Conservation (phyloP, 1,140 invertebrate species). For the Bombus superbus region DNA sequence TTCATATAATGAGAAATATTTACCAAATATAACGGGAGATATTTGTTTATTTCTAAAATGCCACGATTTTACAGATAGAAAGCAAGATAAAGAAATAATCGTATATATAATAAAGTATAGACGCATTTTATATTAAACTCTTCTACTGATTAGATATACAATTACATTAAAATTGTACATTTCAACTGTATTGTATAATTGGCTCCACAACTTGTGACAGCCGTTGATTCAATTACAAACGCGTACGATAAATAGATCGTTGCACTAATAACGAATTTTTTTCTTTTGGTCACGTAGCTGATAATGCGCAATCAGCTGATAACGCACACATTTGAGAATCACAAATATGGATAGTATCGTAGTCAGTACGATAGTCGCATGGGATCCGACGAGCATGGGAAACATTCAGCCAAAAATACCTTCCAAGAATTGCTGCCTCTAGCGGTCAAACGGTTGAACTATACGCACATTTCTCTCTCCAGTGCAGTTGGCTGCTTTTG, state of each 20-base stretch:
- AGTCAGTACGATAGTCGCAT: too few relatives aligned
- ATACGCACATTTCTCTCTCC: too few relatives aligned
- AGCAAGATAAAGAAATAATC: conserved; percentile 31
- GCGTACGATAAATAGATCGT: not conserved
- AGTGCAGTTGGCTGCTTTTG: too few relatives aligned
- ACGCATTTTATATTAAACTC: conserved; percentile 54
- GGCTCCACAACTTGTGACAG: not conserved
- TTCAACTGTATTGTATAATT: not conserved
- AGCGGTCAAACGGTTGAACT: too few relatives aligned
- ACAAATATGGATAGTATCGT: rapidly evolving
- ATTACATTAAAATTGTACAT: conserved; percentile 9
- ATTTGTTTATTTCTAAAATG: conserved; percentile 58
- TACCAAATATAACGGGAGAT: conserved; percentile 75
- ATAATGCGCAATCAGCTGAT: conserved; percentile 40
- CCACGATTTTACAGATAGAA: conserved; percentile 39
- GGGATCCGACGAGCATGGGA: too few relatives aligned
- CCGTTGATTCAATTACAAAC: not conserved
- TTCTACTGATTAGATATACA: not conserved
- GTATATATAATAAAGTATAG: conserved; percentile 29
- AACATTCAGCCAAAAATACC: too few relatives aligned
- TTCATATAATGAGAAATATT: conserved; percentile 10
- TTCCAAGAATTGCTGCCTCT: too few relatives aligned
- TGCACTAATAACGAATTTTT: not conserved
- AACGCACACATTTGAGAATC: not conserved
- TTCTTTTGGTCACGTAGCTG: not conserved